A percentile compares a stretch with the other conserved stretches of the same genome.
These are phyloP conservation scores for Drosophila monieri DNA, from an alignment of 2,888 invertebrate genomes.

Conservation along the genomic window DNA sequence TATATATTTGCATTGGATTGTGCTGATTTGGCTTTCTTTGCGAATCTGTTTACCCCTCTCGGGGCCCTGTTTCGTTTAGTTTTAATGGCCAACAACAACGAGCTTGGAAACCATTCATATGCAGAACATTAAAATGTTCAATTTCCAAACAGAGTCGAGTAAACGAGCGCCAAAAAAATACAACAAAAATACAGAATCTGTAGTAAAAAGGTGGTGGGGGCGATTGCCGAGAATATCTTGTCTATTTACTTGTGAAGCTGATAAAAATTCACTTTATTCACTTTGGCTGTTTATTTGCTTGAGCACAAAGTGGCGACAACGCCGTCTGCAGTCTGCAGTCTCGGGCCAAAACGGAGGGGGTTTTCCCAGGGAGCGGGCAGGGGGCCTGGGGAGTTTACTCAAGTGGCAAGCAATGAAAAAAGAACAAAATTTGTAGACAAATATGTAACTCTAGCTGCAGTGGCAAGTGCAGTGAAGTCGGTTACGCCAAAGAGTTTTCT, in stretches of 20 bases:
- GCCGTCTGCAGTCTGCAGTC: slow-evolving; percentile 14
- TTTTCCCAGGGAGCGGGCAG: background rate
- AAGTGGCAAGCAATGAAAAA: slow-evolving; percentile 43
- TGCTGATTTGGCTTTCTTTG: slow-evolving; percentile 38
- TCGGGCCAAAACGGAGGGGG: slow-evolving; percentile 8
- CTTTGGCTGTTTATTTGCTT: slow-evolving; percentile 60
- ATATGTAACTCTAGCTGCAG: slow-evolving; percentile 54
- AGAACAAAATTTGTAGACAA: slow-evolving; percentile 22
- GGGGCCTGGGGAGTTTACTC: slow-evolving; percentile 45
- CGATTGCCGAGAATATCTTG: slow-evolving; percentile 62
- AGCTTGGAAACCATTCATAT: slow-evolving; percentile 58
- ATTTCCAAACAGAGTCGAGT: slow-evolving; percentile 53
- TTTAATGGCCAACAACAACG: slow-evolving; percentile 58
- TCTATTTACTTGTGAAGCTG: slow-evolving; percentile 69
- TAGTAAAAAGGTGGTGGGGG: slow-evolving; percentile 29
- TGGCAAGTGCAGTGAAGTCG: slow-evolving; percentile 19
- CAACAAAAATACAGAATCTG: slow-evolving; percentile 12
- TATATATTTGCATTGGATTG: slow-evolving; percentile 36
- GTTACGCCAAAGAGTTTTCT: slow-evolving; percentile 8
- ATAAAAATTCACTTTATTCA: slow-evolving; percentile 75
- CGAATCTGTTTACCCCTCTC: slow-evolving; percentile 53
- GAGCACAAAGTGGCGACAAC: slow-evolving; percentile 33
- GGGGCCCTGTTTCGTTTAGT: slow-evolving; percentile 7
- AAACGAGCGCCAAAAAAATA: slow-evolving; percentile 31
- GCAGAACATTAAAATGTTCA: slow-evolving; percentile 60